These are phyloP conservation scores for Sipha maydis DNA, from an alignment of 2,888 invertebrate genomes.

Conservation along the genomic window DNA sequence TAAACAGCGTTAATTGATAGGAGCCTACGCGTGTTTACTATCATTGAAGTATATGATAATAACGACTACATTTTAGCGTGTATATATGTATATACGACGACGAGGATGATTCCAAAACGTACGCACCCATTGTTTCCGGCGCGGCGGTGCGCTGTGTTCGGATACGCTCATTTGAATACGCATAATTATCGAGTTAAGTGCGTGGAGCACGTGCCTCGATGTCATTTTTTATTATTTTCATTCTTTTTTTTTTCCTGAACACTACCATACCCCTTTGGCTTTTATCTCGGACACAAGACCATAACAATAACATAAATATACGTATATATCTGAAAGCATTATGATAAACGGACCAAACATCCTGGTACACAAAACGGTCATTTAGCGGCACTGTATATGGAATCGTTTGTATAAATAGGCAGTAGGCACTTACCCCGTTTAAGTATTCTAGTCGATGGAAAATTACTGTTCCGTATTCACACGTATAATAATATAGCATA, in stretches of 20 bases:
- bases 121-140: slow-evolving; percentile 57
- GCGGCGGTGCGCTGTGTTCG: slow-evolving; percentile 45
- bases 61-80: neutral
- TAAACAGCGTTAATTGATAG: slow-evolving; percentile 28
- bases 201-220: slow-evolving; percentile 52
- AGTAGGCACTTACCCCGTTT: neutral
- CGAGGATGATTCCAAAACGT: slow-evolving; percentile 36
- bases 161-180: slow-evolving; percentile 62
- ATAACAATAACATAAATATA: slow-evolving; percentile 58
- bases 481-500: neutral
- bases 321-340: slow-evolving; percentile 3
- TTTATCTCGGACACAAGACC: slow-evolving; percentile 57
- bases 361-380: slow-evolving; percentile 61
- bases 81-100: neutral
- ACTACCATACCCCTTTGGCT: slow-evolving; percentile 49
- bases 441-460: neutral
- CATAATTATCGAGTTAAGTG: slow-evolving; percentile 62
- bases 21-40: slow-evolving; percentile 14
- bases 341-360: slow-evolving; percentile 61
- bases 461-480: neutral
- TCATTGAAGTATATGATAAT: slow-evolving; percentile 43
- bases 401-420: neutral
- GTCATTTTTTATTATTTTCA: slow-evolving; percentile 10
- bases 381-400: slow-evolving; percentile 26
- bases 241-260: slow-evolving; percentile 23